Conservation (phyloP, 2,113 vertebrate species). For the Eleginops maclovinus region DNA sequence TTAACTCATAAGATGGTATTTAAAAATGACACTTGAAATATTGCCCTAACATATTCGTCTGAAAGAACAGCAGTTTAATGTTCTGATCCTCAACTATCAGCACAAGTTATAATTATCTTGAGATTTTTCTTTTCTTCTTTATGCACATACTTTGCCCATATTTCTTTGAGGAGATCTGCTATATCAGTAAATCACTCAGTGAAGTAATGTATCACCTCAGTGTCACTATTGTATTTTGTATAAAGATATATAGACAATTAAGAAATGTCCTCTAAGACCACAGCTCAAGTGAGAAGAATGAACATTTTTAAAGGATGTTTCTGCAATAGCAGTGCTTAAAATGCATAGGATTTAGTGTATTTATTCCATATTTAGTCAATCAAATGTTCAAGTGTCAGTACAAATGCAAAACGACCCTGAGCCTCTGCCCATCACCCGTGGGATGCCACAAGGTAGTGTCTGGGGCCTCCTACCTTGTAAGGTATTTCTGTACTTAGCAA, state of each 20-base stretch:
- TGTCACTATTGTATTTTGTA: neutral
- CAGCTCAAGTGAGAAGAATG: neutral
- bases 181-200: neutral
- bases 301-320: neutral
- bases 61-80: neutral
- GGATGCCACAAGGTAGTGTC: neutral
- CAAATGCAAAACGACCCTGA: neutral
- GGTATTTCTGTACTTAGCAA: neutral
- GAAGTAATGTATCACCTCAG: neutral
- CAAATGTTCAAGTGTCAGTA: neutral
- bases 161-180: neutral
- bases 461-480: neutral
- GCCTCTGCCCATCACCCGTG: neutral
- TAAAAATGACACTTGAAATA: conserved; percentile 22
- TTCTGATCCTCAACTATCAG: conserved; percentile 2
- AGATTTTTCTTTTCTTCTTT: neutral
- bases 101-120: conserved; percentile 14
- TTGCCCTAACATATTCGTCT: conserved; percentile 9
- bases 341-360: neutral
- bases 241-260: too few relatives aligned
- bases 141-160: neutral
- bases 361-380: neutral
- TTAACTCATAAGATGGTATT: conserved; percentile 15
- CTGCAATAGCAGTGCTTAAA: neutral
- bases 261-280: neutral